phyloP scores from a whole-genome alignment of 2,888 invertebrate species.

The Cerceris ruficornis region DNA sequence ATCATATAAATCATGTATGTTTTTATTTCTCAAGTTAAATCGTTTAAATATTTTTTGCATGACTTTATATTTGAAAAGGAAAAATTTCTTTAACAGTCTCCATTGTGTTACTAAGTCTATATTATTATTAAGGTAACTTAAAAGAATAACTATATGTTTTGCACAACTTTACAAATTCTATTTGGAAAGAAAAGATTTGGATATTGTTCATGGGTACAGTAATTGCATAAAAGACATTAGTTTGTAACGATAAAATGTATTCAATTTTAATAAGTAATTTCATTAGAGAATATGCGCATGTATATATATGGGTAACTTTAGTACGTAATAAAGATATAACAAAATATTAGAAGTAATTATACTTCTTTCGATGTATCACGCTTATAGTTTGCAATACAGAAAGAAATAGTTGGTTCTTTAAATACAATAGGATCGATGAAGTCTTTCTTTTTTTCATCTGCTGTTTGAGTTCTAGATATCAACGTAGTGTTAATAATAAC shows the following conservation, averaged over 20 bases:
- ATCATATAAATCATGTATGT: too few relatives aligned
- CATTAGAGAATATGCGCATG: not conserved
- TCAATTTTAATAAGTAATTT: conserved; percentile 4
- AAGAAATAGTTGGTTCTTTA: conserved; percentile 2
- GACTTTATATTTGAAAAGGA: too few relatives aligned
- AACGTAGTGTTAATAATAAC: not conserved
- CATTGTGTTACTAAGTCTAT: too few relatives aligned
- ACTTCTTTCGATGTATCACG: not conserved
- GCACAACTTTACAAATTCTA: too few relatives aligned
- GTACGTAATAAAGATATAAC: conserved; percentile 11
- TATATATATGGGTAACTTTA: not conserved
- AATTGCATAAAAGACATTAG: not conserved
- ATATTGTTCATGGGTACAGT: too few relatives aligned
- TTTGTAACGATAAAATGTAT: conserved; percentile 9
- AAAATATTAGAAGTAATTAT: conserved; percentile 16
- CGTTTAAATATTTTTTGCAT: too few relatives aligned
- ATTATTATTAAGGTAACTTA: too few relatives aligned
- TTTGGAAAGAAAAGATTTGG: too few relatives aligned
- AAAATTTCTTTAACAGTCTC: too few relatives aligned
- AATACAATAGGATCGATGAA: not conserved
- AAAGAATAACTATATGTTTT: too few relatives aligned
- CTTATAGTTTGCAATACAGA: not conserved
- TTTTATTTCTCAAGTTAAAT: too few relatives aligned
- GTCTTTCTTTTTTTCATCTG: not conserved
- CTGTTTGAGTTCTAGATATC: not conserved